Evolutionary conservation across 2,113 vertebrate genomes (phyloP), one percentile per base, ranked within the genome.

Genomic region (Apteryx owenii): DNA sequence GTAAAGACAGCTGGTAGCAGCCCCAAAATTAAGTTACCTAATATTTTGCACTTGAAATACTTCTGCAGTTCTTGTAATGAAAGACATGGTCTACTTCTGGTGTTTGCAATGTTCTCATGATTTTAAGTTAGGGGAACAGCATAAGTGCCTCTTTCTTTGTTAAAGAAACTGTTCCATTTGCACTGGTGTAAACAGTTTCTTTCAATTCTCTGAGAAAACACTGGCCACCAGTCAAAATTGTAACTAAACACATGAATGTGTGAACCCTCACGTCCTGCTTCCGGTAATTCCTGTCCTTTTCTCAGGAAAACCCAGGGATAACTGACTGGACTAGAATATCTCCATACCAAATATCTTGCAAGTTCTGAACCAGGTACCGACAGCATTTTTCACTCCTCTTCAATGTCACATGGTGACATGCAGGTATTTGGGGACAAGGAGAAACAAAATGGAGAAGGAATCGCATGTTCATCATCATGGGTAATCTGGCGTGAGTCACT

Each of bases 281-380:
- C 22, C 50, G 40, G 31, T 4, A 10, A 2, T 8, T 58, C 17
- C 1, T 20, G 46, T 29, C 1, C 0, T 25, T 40, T 54, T 21
- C 73, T 75, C 31, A 18, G 60, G 62, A 20, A 51, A 68, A 50
- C 31, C 2, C 0, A 46, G 25, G 10, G 9, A 9, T 38, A 20
- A 26, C 21, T 11, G 40, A 12, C 23, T 6, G 11, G 38, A 8
- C 22, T 9, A 10, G 23, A 69, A 12, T 46, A 42, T 42, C 62
- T 29, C 48, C 48, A 2, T 44, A 14, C 23, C 26, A 36, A 60
- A 44, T 22, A 26, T 8, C 54, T 53, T 68, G 46, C 62, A 64
- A 64, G n/a, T 18, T 81, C 51, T 5, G 8, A 12, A 8, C 50
- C 21, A 42, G n/a, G 64, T 46, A 17, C 0, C 40, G 54, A 38